phyloP scores from a whole-genome alignment of 2,888 invertebrate genomes.

The Lamellibrachia columna region DNA sequence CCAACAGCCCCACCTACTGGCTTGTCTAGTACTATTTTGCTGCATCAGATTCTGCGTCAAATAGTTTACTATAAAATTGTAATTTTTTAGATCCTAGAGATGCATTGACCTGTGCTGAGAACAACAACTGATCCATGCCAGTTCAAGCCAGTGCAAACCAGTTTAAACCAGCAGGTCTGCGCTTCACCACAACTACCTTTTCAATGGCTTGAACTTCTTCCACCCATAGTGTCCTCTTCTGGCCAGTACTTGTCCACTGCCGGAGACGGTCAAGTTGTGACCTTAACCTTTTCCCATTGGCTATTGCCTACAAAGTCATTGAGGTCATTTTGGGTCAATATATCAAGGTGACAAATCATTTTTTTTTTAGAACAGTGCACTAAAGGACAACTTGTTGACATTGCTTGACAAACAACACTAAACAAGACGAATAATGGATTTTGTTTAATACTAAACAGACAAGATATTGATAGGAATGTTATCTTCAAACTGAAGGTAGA shows the following conservation, averaged over 20 bases:
- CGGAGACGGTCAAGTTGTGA: background rate
- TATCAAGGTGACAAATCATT: background rate
- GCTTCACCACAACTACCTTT: background rate
- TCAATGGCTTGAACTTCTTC: background rate
- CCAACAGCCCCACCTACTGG: too few relatives aligned
- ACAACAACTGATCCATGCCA: too few relatives aligned
- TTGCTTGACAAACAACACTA: background rate
- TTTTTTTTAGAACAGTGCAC: background rate
- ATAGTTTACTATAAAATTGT: too few relatives aligned
- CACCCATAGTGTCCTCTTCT: background rate
- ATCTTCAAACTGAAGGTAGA: too few relatives aligned
- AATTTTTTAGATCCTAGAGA: too few relatives aligned
- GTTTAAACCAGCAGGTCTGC: background rate
- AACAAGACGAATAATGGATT: background rate
- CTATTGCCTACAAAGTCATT: background rate
- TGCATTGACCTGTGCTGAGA: too few relatives aligned
- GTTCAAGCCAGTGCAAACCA: background rate
- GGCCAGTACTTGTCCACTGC: slow-evolving; percentile 1
- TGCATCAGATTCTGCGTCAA: too few relatives aligned
- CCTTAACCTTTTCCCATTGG: background rate
- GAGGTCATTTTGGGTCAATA: background rate
- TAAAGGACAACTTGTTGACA: background rate
- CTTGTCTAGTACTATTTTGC: too few relatives aligned
- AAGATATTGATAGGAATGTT: too few relatives aligned
- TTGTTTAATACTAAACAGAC: too few relatives aligned